Evolutionary conservation across 2,113 vertebrate genomes (phyloP).

Genomic region (Ranitomeya variabilis): DNA sequence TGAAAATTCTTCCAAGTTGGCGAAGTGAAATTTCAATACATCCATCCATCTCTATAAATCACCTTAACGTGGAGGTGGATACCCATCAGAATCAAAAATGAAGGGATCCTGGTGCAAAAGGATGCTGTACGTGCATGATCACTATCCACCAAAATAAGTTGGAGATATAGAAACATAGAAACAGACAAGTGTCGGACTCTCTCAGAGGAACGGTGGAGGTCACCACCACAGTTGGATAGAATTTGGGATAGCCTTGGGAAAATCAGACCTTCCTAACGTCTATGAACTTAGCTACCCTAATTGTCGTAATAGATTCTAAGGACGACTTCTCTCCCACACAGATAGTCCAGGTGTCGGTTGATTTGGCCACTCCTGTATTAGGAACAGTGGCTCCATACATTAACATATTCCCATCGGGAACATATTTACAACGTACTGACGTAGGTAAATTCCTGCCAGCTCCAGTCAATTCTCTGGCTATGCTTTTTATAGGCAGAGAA

Average conservation of each 20-base stretch:
- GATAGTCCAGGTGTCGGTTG: constrained; percentile 17
- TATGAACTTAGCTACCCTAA: too few relatives aligned
- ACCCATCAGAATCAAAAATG: too few relatives aligned
- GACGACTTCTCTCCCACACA: background rate
- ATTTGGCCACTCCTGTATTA: background rate
- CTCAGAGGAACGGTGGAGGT: background rate
- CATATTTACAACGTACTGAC: constrained; percentile 51
- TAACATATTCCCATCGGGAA: constrained; percentile 36
- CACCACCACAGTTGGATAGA: background rate
- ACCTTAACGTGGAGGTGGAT: too few relatives aligned
- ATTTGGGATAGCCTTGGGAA: background rate
- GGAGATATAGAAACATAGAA: background rate
- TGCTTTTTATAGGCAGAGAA: constrained; percentile 51
- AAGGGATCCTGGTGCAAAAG: too few relatives aligned
- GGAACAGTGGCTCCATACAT: constrained; percentile 16
- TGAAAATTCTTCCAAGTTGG: too few relatives aligned
- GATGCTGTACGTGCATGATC: background rate
- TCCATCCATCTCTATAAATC: too few relatives aligned
- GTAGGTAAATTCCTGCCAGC: constrained; percentile 51
- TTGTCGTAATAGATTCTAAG: background rate
- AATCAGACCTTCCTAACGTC: background rate
- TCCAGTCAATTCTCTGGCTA: constrained; percentile 45
- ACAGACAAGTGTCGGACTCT: background rate
- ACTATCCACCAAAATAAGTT: background rate
- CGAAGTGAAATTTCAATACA: too few relatives aligned